Evolutionary conservation across 2,888 invertebrate species (phyloP).

Genomic region (Vesta saturnalis): DNA sequence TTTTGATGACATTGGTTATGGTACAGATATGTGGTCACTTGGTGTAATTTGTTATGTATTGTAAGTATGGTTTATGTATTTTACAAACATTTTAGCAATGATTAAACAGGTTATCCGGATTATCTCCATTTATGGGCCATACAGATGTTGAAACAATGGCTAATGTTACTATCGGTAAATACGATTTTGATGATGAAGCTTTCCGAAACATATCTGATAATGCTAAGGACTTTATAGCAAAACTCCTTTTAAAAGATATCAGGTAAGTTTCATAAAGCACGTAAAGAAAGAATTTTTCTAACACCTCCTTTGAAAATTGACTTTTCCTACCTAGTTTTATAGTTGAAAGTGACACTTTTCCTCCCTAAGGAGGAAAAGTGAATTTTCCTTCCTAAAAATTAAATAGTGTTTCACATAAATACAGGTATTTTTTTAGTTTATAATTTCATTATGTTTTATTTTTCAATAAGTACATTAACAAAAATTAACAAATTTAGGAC

Average conservation of each 20-base stretch:
- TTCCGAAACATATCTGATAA: slow-evolving; percentile 94
- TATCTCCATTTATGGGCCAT: slow-evolving; percentile 99
- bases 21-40: slow-evolving; percentile 99
- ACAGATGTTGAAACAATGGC: slow-evolving; percentile 98
- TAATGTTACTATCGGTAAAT: slow-evolving; percentile 97
- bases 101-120: slow-evolving; percentile 80
- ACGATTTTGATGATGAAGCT: slow-evolving; percentile 97
- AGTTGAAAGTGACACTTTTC: no score
- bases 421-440: no score
- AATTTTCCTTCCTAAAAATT: no score
- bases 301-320: no score
- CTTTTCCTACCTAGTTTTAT: no score
- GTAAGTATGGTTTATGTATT: slow-evolving; percentile 73
- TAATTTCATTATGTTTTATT: no score
- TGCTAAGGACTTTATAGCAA: slow-evolving; percentile 95
- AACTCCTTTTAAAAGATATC: slow-evolving; percentile 91
- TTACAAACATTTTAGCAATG: background rate
- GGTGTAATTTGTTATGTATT: slow-evolving; percentile 98
- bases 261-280: slow-evolving; percentile 80
- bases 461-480: no score
- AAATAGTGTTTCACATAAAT: no score
- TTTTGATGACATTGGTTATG: slow-evolving; percentile 95
- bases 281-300: no score
- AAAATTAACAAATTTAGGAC: no score
- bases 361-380: no score